A percentile compares a stretch with the other conserved stretches of the same genome.
Evolutionary conservation across 2,113 vertebrate species (phyloP).

Genomic region (Leptocoma aspasia): DNA sequence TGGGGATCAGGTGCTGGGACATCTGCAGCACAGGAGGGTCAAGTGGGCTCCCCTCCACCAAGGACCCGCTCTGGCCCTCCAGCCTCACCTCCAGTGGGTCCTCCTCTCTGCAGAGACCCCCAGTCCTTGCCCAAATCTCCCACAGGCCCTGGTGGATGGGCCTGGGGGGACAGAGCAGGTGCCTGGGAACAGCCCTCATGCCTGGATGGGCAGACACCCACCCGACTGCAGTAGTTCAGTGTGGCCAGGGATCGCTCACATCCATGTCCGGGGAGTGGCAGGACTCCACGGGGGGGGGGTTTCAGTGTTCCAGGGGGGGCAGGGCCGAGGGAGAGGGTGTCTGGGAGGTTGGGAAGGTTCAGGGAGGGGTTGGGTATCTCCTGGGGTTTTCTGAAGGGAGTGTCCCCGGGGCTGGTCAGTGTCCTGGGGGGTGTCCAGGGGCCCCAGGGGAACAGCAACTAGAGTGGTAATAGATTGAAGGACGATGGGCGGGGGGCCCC

Average conservation of each 20-base stretch:
- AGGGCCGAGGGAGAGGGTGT: fast-evolving
- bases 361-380: background rate
- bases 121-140: fast-evolving
- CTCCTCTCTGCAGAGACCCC: background rate
- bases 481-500: fast-evolving
- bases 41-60: background rate
- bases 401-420: background rate
- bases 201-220: background rate
- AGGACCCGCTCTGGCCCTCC: background rate
- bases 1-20: background rate
- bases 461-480: fast-evolving
- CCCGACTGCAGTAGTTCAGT: fast-evolving
- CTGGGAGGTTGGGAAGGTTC: background rate
- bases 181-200: too few species aligned
- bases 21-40: too few species aligned
- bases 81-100: background rate
- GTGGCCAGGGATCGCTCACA: background rate
- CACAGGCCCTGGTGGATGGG: conserved; percentile 57
- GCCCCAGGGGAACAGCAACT: background rate
- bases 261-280: background rate
- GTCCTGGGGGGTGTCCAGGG: too few species aligned
- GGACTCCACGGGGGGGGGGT: background rate
- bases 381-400: background rate
- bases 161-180: conserved; percentile 7
- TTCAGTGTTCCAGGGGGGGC: background rate